These are phyloP conservation scores for Noctua janthe DNA, from an alignment of 2,888 invertebrate genomes.

Conservation along the genomic window DNA sequence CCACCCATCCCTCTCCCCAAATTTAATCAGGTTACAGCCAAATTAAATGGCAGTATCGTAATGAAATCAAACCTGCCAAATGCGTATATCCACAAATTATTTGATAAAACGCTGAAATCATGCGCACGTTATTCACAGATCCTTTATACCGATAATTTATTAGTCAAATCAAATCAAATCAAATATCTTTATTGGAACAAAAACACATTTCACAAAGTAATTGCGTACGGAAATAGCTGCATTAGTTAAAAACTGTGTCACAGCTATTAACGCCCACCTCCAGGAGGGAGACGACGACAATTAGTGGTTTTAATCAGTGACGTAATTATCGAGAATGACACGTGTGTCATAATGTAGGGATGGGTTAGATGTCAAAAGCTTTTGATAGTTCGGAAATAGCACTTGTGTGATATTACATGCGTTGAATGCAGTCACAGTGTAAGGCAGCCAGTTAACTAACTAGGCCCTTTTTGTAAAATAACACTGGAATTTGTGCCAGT, in stretches of 20 bases:
- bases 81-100: constrained; percentile 58
- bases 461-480: background rate
- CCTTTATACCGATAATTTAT: constrained; percentile 45
- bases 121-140: constrained; percentile 55
- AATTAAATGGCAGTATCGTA: constrained; percentile 59
- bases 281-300: too few relatives aligned
- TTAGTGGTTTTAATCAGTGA: constrained; percentile 39
- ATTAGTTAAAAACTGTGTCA: too few relatives aligned
- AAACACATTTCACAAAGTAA: too few relatives aligned
- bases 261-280: too few relatives aligned
- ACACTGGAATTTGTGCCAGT: background rate
- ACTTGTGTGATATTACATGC: background rate
- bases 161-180: too few relatives aligned
- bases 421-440: background rate
- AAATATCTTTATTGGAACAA: too few relatives aligned
- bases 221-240: too few relatives aligned
- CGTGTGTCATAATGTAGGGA: constrained; percentile 14
- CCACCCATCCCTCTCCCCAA: constrained; percentile 20
- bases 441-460: background rate
- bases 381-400: constrained; percentile 16
- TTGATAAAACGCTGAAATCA: constrained; percentile 59
- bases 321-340: constrained; percentile 38
- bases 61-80: constrained; percentile 63
- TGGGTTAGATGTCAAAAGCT: constrained; percentile 26
- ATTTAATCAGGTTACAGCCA: constrained; percentile 45